Evolutionary conservation across 2,888 invertebrate species (phyloP).

Genomic region (Eupeodes latifasciatus): DNA sequence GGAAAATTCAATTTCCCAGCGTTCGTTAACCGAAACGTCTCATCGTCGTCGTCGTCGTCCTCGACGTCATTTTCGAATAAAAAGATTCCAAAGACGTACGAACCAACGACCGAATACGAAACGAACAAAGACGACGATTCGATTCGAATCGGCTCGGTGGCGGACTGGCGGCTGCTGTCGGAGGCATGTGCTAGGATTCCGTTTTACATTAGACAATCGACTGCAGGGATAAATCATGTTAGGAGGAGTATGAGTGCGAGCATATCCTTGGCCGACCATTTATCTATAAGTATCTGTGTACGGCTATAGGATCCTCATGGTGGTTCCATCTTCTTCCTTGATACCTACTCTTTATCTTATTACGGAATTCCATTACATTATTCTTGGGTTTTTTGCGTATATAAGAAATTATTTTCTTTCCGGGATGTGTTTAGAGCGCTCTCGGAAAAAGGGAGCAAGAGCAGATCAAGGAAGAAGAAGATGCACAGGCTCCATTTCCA

Average conservation of each 20-base stretch:
- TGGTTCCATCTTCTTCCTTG: neutral
- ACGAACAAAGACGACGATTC: conserved; percentile 52
- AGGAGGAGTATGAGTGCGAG: conserved; percentile 26
- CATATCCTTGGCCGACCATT: conserved; percentile 50
- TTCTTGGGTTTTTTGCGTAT: conserved; percentile 34
- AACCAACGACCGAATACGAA: neutral
- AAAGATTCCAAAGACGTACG: conserved; percentile 6
- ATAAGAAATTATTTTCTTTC: conserved; percentile 38
- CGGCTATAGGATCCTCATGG: neutral
- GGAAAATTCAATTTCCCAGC: conserved; percentile 71
- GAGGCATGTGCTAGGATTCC: conserved; percentile 71
- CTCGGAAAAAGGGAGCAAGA: neutral
- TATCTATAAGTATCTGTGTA: neutral
- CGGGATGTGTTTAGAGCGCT: conserved; percentile 1
- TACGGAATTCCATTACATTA: conserved; percentile 49
- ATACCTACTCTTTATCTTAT: conserved; percentile 12
- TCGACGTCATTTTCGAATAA: neutral
- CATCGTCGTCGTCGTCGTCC: neutral
- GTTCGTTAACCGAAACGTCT: conserved; percentile 33
- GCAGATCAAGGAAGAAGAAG: conserved; percentile 28
- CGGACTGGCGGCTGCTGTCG: conserved; percentile 43
- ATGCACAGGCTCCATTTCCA: neutral
- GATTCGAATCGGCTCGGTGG: too few relatives aligned
- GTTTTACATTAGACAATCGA: conserved; percentile 69
- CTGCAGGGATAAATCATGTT: conserved; percentile 70